Conservation (phyloP, 2,888 invertebrate genomes). For the Embidobia sp. region DNA sequence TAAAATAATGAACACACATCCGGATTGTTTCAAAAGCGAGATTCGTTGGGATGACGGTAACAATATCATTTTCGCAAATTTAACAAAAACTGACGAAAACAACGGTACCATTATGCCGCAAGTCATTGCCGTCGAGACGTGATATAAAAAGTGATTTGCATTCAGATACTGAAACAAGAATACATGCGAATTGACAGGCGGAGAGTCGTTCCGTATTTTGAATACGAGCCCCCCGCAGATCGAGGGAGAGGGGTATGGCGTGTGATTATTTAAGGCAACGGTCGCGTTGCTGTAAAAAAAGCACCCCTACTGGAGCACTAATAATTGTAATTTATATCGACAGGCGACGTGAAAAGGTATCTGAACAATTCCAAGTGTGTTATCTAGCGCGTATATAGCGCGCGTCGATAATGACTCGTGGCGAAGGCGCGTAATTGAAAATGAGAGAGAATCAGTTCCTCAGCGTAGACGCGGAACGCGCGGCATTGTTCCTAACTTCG, state of each 20-base stretch:
- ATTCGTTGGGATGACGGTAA: too few relatives aligned
- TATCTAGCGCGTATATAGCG: constrained; percentile 36
- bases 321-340: constrained; percentile 54
- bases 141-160: too few relatives aligned
- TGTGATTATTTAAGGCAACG: constrained; percentile 29
- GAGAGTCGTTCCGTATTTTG: background rate
- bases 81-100: too few relatives aligned
- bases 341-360: constrained; percentile 52
- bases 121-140: too few relatives aligned
- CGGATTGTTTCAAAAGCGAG: too few relatives aligned
- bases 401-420: constrained; percentile 45
- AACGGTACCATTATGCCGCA: too few relatives aligned
- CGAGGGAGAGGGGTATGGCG: constrained; percentile 19
- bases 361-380: constrained; percentile 42
- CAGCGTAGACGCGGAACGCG: constrained; percentile 28
- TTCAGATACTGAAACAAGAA: too few relatives aligned
- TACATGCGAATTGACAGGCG: background rate
- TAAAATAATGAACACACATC: constrained; percentile 25
- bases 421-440: constrained; percentile 52
- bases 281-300: constrained; percentile 36
- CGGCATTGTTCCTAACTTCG: constrained; percentile 59
- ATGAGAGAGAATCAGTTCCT: constrained; percentile 37
- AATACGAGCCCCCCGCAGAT: constrained; percentile 16
- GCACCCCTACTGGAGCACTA: constrained; percentile 11
- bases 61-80: too few relatives aligned